Evolutionary conservation across 2,888 invertebrate species (phyloP), one percentile per base, ranked within the genome.

Genomic region (Sclerodermus sp.): DNA sequence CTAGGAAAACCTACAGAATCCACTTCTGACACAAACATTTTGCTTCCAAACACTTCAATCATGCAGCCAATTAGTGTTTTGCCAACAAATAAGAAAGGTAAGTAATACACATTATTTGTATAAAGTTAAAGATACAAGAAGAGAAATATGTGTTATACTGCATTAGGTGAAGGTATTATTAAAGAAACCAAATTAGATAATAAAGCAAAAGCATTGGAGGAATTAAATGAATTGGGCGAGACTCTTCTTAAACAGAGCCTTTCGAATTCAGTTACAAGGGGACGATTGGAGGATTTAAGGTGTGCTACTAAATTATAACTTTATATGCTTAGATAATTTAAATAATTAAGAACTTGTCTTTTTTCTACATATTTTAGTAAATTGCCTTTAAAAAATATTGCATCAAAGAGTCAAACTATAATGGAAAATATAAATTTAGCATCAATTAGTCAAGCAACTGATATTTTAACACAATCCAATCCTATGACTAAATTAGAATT

Each of bases 141-240:
- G 29, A 44, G 9, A 29, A 36, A 23, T 12, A 14, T n/a, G 32
- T 14, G 16, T 12, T 23, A 23, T 23, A 23, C n/a, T 40, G 10
- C n/a, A 9, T 42, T 40, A 64, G 62, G 42, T 39, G 69, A 68
- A 58, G 31, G 47, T 16, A 38, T 53, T n/a, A 60, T 44, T 41
- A 49, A 52, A 15, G 55, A 57, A 18, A 55, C 54, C 34, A 73
- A 74, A 51, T 70, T 77, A 55, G 74, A 77, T 34, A 75, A 74
- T 53, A 82, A 81, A 69, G 66, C 79, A 17, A 82, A 80, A 70
- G 89, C 87, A 8, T 80, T 91, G 74, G 87, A 89, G 68, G 90
- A 89, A 68, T 76, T 92, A 55, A 92, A 94, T 76, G 85, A 87
- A 29, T 80, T 94, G n/a, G 89, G 93, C 31, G 89, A 92, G 74